Evolutionary conservation across 2,113 vertebrate species (phyloP), one percentile per base, ranked within the genome.

Genomic region (Pithys albifrons): DNA sequence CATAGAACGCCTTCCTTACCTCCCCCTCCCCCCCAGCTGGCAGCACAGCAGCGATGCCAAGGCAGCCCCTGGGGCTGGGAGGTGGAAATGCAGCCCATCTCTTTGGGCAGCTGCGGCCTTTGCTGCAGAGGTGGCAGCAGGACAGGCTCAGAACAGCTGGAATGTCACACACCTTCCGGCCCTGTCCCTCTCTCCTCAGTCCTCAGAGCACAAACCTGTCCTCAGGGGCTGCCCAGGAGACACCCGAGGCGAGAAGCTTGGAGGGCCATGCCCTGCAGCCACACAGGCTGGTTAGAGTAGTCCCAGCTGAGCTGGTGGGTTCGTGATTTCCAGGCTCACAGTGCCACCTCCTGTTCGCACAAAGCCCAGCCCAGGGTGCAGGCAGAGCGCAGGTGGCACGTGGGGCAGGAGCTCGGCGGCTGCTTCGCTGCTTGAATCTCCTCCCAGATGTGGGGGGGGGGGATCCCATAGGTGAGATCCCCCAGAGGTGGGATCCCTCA

Each of bases 311-410:
- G 37, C 29, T 76, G 64, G 4, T 28, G 45, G 41, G 6, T 76
- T 23, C 1, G 16, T 7, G 79, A 89, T 95, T 95, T 70, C 66
- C 28, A 46, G 15, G 89, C 75, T 48, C 58, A 96, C 87, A 97
- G 92, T 93, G 92, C 81, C 97, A 95, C 89, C 97, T 96, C 37
- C 89, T 82, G 95, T 91, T 69, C 0, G 70, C 89, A 74, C 39
- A 24, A 7, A 46, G 24, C 7, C 35, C 90, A 73, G 15, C 18
- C 16, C 6, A 1, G 29, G 3, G 0, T 5, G 35, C 17, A 33
- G 41, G 75, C 82, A 35, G 46, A n/a, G 70, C 3, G 9, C 69
- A 13, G 41, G 7, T 8, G 7, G 3, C 59, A 8, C 19, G 14
- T 43, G 41, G 5, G 14, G 17, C 5, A 22, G 86, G 39, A 69